A percentile compares a stretch with the other conserved stretches of the same genome.
phyloP scores from a whole-genome alignment of 2,888 invertebrate species.

The Epinotia brunnichana region DNA sequence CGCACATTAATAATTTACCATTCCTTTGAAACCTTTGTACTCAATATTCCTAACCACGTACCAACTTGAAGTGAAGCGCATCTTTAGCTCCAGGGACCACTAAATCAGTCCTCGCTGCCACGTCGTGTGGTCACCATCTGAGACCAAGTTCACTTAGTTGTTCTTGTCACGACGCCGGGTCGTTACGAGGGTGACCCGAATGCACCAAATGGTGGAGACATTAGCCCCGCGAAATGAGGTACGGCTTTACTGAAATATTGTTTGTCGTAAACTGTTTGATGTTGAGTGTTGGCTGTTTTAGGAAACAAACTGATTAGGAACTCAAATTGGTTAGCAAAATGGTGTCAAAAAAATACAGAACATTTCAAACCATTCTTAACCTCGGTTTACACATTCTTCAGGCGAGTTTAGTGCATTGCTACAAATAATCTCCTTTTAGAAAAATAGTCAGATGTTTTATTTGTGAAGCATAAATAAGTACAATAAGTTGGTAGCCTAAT shows the following conservation, averaged over 20 bases:
- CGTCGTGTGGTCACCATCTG: constrained; percentile 43
- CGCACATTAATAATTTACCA: constrained; percentile 12
- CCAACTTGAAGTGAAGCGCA: constrained; percentile 30
- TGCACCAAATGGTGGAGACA: constrained; percentile 42
- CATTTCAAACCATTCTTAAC: too few species aligned
- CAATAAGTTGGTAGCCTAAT: too few species aligned
- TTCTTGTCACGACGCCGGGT: constrained; percentile 41
- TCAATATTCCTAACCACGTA: constrained; percentile 35
- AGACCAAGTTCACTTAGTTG: constrained; percentile 43
- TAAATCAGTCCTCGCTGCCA: constrained; percentile 41
- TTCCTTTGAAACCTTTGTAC: constrained; percentile 10
- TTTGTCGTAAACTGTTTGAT: constrained; percentile 16
- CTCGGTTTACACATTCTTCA: too few species aligned
- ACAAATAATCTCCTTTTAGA: too few species aligned
- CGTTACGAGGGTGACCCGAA: constrained; percentile 40
- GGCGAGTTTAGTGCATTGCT: too few species aligned
- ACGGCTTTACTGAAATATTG: constrained; percentile 41
- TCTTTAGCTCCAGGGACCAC: constrained; percentile 39
- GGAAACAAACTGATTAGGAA: neutral
- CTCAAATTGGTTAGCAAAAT: neutral
- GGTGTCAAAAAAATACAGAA: too few species aligned
- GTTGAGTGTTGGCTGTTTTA: neutral
- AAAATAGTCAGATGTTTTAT: too few species aligned
- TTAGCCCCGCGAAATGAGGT: constrained; percentile 38
- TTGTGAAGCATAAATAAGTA: too few species aligned